Base-by-base conservation (phyloP, 2,113 vertebrate species). In the Austrofundulus limnaeus region DNA sequence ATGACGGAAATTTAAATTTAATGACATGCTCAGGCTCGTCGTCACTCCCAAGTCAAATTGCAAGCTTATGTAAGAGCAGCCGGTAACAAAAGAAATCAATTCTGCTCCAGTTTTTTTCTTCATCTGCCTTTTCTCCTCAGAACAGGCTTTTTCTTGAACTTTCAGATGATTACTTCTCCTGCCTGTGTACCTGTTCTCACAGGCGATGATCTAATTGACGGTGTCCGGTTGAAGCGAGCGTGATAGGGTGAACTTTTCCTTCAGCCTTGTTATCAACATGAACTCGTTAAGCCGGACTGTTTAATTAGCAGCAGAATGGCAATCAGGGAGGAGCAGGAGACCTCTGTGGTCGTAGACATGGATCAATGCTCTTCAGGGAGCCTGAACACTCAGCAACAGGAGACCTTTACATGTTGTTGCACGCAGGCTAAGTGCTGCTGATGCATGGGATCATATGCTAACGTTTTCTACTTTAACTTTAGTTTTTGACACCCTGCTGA, bases 331-430 rank as follows among this genome's bases (percentile, higher is more conserved):
- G 78, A 82, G 76, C 13, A 21, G 8, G 59, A 51, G 77, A 61
- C 58, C 76, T 74, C 67, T 46, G 62, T 65, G 77, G 71, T 67
- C 73, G 39, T 25, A 41, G 81, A 77, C 76, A 80, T 24, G 78
- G 82, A 85, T 91, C 85, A 85, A 85, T 87, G 79, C 60, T 66
- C 81, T 81, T 78, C 73, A 41, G 82, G 73, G 80, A 81, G 76
- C 42, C 58, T 67, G 25, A 11, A 47, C 43, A 15, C 62, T 72
- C 51, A 7, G 78, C 67, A 61, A 51, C 55, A 49, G 37, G 49
- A 24, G 55, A 66, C 65, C 42, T 65, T 72, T 48, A 71, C 43
- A 28, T 34, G 10, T 19, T 25, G 16, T n/a, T 50, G 20, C 11
- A 24, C 43, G 59, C 49, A 49, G 11, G 46, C 19, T 16, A 19